Percentiles rank a stretch among this genome's conserved stretches.
phyloP scores from a whole-genome alignment of 2,113 vertebrate species.

The Apus apus region DNA sequence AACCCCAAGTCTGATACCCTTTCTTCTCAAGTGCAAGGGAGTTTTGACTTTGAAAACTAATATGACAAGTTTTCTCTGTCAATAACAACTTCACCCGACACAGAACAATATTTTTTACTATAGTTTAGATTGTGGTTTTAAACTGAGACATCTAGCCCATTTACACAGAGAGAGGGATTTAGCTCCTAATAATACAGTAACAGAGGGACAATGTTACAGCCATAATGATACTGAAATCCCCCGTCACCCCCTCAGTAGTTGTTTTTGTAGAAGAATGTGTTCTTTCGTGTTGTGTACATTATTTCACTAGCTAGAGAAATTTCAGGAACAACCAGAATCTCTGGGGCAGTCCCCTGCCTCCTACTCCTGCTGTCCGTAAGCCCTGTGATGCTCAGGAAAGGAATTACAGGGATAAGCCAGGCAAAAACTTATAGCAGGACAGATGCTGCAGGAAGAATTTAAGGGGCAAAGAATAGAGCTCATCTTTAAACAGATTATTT shows the following conservation, averaged over 20 bases:
- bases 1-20: not conserved
- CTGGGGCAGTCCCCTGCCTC: not conserved
- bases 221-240: not conserved
- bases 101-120: not conserved
- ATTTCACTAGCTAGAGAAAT: not conserved
- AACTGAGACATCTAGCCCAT: not conserved
- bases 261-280: not conserved
- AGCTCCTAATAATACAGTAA: not conserved
- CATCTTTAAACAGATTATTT: not conserved
- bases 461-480: not conserved
- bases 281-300: not conserved
- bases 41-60: not conserved
- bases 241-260: accelerated
- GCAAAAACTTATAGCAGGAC: conserved; percentile 14
- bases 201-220: not conserved
- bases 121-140: not conserved
- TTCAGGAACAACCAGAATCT: not conserved
- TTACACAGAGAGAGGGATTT: not conserved
- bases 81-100: not conserved
- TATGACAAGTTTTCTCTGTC: not conserved
- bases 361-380: not conserved
- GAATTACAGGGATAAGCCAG: conserved; percentile 2
- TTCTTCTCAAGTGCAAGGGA: not conserved
- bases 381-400: not conserved
- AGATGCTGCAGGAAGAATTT: conserved; percentile 9